These are phyloP conservation scores for Pentamera pediparva DNA, from an alignment of 53 echinoderm and acorn worm species.

Conservation along the genomic window DNA sequence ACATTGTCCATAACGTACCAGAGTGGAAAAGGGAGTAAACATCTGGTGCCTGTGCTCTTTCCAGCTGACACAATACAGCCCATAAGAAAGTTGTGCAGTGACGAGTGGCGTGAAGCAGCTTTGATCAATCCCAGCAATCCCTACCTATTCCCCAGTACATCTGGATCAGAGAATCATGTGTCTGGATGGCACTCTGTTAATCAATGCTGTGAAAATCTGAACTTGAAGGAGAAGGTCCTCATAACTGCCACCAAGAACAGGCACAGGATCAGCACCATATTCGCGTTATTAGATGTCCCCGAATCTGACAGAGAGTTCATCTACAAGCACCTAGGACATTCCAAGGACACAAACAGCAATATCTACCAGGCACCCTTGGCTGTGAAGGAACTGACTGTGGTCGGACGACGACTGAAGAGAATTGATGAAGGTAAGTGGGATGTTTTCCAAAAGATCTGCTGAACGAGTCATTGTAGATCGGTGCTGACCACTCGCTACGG, in stretches of 20 bases:
- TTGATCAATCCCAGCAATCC: slow-evolving; percentile 7
- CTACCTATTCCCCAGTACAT: slow-evolving; percentile 41
- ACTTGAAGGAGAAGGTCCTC: neutral
- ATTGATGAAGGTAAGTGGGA: slow-evolving; percentile 51
- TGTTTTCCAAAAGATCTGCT: no score
- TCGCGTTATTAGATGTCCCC: slow-evolving; percentile 60
- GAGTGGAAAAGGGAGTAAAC: slow-evolving; percentile 23
- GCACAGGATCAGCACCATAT: slow-evolving; percentile 47
- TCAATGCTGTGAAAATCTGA: slow-evolving; percentile 28
- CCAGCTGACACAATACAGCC: slow-evolving; percentile 46
- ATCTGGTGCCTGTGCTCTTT: slow-evolving; percentile 46
- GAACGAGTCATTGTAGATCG: no score
- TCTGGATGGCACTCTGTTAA: slow-evolving; percentile 57
- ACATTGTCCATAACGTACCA: slow-evolving; percentile 33
- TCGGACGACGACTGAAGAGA: slow-evolving; percentile 44
- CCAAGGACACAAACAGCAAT: slow-evolving; percentile 50
- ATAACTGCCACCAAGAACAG: slow-evolving; percentile 57
- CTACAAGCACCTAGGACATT: slow-evolving; percentile 67
- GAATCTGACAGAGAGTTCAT: slow-evolving; percentile 42
- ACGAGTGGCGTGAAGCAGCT: slow-evolving; percentile 12
- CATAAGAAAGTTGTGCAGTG: neutral
- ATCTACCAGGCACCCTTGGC: slow-evolving; percentile 67
- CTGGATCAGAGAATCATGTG: slow-evolving; percentile 36
- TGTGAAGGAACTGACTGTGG: slow-evolving; percentile 58
- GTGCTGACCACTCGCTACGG: no score